Evolutionary conservation across 1,140 invertebrate genomes (phyloP), one percentile per base, ranked within the genome.

Genomic region (Lordiphosa mommai): DNA sequence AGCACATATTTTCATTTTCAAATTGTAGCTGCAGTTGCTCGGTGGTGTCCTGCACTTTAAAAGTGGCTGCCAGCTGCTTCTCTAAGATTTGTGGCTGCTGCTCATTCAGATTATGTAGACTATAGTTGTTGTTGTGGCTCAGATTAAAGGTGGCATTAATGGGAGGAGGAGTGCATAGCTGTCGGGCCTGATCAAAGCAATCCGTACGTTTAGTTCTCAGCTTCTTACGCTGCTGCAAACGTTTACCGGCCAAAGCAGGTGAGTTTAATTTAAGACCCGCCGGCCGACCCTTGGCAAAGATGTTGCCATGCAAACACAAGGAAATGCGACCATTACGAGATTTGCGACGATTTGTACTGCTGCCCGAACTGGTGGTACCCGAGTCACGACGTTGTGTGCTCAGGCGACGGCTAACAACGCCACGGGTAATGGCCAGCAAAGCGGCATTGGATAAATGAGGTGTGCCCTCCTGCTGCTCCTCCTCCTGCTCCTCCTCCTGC

Each of bases 151-250:
- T 70, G n/a, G 47, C 14, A 38, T 72, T 63, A 10, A 17, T 38
- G 0, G 17, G 10, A 17, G n/a, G n/a, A n/a, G n/a, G n/a, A n/a
- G n/a, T n/a, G n/a, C 6, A 49, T 9, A 80, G 29, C 2, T 49
- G 57, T 2, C 76, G 52, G 3, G 12, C 53, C 41, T 36, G 30
- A 58, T 82, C 76, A 12, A 57, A 76, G 4, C 55, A 53, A 5
- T 12, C 37, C 12, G 48, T 23, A 2, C 73, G 68, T 5, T 72
- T 50, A 7, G 59, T 41, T 3, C 49, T 56, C 1, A 63, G n/a
- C 23, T 63, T 82, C 1, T 9, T 56, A 0, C 50, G 60, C 30
- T 63, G 76, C 8, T 50, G 29, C 2, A 37, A 10, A 1, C 52
- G 51, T 8, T 61, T 27, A 0, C 30, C 36, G 7, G 27, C 27